These are phyloP conservation scores for Enteromius afrohamiltoni DNA, from an alignment of 2,797 vertebrate species.

Conservation along the genomic window DNA sequence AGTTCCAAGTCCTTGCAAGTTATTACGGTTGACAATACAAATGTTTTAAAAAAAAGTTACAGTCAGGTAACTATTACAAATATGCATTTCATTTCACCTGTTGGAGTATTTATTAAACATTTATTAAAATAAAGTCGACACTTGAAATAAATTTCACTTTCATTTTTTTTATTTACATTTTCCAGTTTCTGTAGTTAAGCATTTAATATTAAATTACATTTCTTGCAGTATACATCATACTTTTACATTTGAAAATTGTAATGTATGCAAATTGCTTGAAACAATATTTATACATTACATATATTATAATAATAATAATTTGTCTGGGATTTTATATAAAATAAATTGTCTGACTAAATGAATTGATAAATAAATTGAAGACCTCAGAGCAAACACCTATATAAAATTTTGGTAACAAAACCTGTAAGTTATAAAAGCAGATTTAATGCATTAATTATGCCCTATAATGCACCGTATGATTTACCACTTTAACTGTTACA, in stretches of 20 bases:
- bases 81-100: not conserved
- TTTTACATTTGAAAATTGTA: not conserved
- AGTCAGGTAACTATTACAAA: not conserved
- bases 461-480: too few relatives aligned
- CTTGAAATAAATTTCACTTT: not conserved
- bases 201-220: not conserved
- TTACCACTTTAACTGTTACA: too few relatives aligned
- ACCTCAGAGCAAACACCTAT: not conserved
- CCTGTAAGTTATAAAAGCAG: too few relatives aligned
- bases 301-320: too few relatives aligned
- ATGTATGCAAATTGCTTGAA: not conserved
- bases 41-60: not conserved
- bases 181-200: not conserved
- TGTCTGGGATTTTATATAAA: too few relatives aligned
- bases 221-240: not conserved
- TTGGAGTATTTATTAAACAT: not conserved
- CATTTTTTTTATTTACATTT: not conserved
- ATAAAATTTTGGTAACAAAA: too few relatives aligned
- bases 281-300: too few relatives aligned
- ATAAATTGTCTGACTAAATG: too few relatives aligned
- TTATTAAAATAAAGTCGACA: not conserved
- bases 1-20: not conserved
- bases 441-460: too few relatives aligned
- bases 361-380: too few relatives aligned
- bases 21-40: not conserved